These are phyloP conservation scores for Drosophila subsilvestris DNA, from an alignment of 2,888 invertebrate species.

Conservation along the genomic window DNA sequence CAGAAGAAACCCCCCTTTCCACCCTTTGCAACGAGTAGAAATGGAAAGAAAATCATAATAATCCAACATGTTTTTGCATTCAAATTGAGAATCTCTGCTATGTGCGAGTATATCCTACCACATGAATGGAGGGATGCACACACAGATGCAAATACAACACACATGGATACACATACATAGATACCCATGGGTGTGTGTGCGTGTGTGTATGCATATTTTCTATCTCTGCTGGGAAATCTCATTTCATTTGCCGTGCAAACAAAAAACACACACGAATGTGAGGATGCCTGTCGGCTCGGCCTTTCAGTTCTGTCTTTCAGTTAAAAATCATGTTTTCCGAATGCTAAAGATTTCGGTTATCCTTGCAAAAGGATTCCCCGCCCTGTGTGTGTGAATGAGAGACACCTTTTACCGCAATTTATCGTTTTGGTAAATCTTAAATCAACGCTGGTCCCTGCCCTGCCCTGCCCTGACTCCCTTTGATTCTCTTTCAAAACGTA, in stretches of 20 bases:
- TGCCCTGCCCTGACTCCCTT: constrained; percentile 4
- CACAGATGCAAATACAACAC: not conserved
- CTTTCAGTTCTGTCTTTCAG: constrained; percentile 67
- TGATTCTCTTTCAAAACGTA: not conserved
- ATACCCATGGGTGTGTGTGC: constrained; percentile 5
- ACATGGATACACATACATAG: not conserved
- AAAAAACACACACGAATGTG: constrained; percentile 17
- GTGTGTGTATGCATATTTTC: constrained; percentile 27
- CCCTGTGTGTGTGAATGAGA: constrained; percentile 39
- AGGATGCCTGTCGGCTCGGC: constrained; percentile 23
- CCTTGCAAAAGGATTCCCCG: constrained; percentile 56
- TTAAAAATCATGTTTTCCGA: constrained; percentile 75
- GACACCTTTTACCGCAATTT: constrained; percentile 77
- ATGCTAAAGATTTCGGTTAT: constrained; percentile 63
- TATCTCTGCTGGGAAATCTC: constrained; percentile 70
- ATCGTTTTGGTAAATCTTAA: constrained; percentile 71
- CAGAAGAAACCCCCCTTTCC: constrained; percentile 44
- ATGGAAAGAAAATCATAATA: constrained; percentile 72
- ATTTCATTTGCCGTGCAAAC: constrained; percentile 70
- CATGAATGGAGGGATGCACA: constrained; percentile 31
- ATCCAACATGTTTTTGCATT: constrained; percentile 77
- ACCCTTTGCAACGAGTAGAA: constrained; percentile 54
- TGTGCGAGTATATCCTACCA: constrained; percentile 14
- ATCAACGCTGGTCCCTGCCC: constrained; percentile 39
- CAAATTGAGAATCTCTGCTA: constrained; percentile 72